Evolutionary conservation across 1,140 invertebrate species (phyloP).

Genomic region (Achatina immaculata): DNA sequence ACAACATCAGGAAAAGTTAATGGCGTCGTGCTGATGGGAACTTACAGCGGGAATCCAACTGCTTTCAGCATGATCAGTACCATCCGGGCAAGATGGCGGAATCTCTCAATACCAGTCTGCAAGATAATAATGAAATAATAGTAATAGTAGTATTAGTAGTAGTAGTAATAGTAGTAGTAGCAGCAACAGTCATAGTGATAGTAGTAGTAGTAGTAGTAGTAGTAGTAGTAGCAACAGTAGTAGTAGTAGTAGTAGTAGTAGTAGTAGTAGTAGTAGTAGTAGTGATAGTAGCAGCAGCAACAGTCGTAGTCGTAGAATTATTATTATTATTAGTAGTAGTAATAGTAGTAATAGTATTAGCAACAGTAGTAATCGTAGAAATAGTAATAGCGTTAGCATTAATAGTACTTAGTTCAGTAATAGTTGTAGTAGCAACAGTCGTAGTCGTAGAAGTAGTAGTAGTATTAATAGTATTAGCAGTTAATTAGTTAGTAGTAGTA

Average conservation of each 20-base stretch:
- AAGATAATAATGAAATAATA: background rate
- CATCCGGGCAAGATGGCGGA: slow-evolving; percentile 1
- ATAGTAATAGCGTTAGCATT: no score
- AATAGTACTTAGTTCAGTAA: no score
- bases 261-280: background rate
- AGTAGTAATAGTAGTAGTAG: no score
- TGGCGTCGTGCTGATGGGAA: no score
- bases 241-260: background rate
- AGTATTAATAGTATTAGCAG: no score
- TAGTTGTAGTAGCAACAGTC: no score
- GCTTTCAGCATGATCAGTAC: slow-evolving; percentile 9
- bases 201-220: background rate
- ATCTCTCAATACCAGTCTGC: slow-evolving; percentile 3
- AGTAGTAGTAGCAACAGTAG: background rate
- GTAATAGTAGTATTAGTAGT: no score
- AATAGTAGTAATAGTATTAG: background rate
- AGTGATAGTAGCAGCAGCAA: background rate
- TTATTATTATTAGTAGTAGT: background rate
- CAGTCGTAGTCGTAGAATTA: background rate
- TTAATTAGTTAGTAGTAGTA: no score
- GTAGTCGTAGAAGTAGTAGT: no score
- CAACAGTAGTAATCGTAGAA: background rate
- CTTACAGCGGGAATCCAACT: slow-evolving; percentile 20
- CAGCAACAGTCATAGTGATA: no score
- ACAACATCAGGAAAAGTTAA: no score